These are phyloP conservation scores for Tipula vernalis DNA, from an alignment of 2,888 invertebrate genomes.

Conservation along the genomic window DNA sequence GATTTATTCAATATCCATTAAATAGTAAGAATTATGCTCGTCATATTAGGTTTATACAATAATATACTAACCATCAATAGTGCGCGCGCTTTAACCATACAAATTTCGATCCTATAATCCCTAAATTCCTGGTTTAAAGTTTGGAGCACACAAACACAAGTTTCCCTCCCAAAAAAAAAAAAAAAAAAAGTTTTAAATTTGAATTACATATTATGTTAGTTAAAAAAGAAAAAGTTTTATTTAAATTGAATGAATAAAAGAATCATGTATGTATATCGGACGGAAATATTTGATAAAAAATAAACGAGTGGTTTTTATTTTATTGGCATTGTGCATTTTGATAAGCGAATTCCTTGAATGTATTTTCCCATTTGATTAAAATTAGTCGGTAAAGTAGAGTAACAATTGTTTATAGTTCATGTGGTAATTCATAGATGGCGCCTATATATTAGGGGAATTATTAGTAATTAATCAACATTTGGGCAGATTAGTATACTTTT, in stretches of 20 bases:
- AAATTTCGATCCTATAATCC: not conserved
- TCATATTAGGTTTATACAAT: not conserved
- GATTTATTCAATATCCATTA: constrained; percentile 72
- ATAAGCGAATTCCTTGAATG: not conserved
- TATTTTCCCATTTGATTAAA: not conserved
- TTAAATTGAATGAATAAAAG: not conserved
- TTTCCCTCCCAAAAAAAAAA: not conserved
- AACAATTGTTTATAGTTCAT: no score
- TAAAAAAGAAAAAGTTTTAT: not conserved
- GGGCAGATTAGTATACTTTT: no score
- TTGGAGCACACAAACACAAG: not conserved
- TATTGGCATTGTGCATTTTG: not conserved
- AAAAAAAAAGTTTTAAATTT: not conserved
- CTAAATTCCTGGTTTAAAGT: not conserved
- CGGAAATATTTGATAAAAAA: not conserved
- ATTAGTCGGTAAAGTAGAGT: not conserved
- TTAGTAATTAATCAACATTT: no score
- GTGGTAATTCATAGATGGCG: no score
- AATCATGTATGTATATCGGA: not conserved
- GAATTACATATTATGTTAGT: not conserved
- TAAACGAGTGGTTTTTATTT: not conserved
- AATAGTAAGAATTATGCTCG: constrained; percentile 16
- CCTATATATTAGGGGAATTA: no score
- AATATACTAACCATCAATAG: not conserved
- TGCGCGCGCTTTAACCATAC: not conserved